Base-by-base conservation (phyloP, 1,140 invertebrate genomes). In the Phthorimaea operculella region DNA sequence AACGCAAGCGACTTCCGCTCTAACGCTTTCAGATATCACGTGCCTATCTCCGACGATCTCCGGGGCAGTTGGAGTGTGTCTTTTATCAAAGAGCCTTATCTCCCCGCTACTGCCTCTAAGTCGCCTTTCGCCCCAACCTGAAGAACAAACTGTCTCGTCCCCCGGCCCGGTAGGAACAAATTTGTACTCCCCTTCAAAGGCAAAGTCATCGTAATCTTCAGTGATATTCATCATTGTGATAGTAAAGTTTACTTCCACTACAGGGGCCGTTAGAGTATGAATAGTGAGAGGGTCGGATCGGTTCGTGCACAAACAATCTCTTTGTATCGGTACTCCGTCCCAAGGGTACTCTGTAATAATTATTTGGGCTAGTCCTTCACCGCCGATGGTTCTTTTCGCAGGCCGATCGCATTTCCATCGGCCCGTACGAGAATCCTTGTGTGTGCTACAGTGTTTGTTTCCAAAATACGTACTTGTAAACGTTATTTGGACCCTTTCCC, bases 191-290 rank as follows among this genome's bases (percentile, higher is more conserved):
- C 91, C 93, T 69, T 94, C 93, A 78, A 95, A 95, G 63, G 89
- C 89, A 76, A 93, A 94, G 76, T 93, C 90, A 39, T 89, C 88
- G 64, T 92, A 93, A 81, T 95, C 93, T 75, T 95, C 92, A 9
- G 90, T 92, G 21, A 93, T 91, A 74, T 92, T 92, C 93, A 95
- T 95, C 64, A 90, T 88, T 0, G 88, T 91, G 1, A 94, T 89
- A 0, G 88, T 88, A 72, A 95, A 94, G 63, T 89, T 90, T 0
- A 94, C 87, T 72, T 92, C 91, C 1, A 94, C 88, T 52, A 89
- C 87, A 42, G 88, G 87, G 1, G 91, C 90, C 1, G 91, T 90
- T 52, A 92, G 80, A 16, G 89, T 90, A 44, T 89, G 89, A 36
- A 89, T 82, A 59, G 82, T 85, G 28, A 88, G 70, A 16, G 88